Base-by-base conservation (phyloP, 2,113 vertebrate genomes). In the Entelurus aequoreus region DNA sequence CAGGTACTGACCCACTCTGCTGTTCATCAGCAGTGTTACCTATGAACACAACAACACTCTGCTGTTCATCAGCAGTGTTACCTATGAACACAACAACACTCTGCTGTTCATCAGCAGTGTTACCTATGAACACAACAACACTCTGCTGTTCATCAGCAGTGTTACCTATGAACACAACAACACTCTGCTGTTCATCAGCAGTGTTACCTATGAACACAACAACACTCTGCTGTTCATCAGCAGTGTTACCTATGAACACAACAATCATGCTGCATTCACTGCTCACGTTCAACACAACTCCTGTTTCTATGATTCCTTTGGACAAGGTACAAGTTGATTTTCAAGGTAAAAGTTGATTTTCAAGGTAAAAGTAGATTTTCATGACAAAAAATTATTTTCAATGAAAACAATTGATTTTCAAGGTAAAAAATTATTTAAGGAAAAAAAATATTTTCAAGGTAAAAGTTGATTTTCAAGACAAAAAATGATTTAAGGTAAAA, bases 191-290 rank as follows among this genome's bases (percentile, higher is more conserved):
- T 90, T 92, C 90, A 93, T 86, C 66, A 96, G 84, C 46, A 79
- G 76, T 11, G 87, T 73, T 11, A 95, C 88, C 95, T 97, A 87
- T 15, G n/a, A n/a, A n/a, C n/a, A n/a, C n/a, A n/a, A n/a, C n/a
- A n/a, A n/a, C 36, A 90, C 0, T 0, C 87, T 85, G 12, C 93
- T 92, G 46, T 90, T 92, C 90, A 93, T 86, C 66, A 96, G 84
- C 46, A 79, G 76, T 11, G 87, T 73, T 11, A 95, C 88, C 95
- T 97, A 87, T 15, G 13, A 21, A n/a, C 48, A 13, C 28, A 28
- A 53, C 14, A 48, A 2, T 19, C 19, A 19, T 48, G 13, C 6
- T 14, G 12, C 47, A 15, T 14, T 48, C 11, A 48, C 11, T 48
- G 47, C 6, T 48, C 48, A 48, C 14, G 48, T 48, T 6, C 11